Conservation (phyloP, 2,797 vertebrate species). For the Helicolenus hilgendorfi region DNA sequence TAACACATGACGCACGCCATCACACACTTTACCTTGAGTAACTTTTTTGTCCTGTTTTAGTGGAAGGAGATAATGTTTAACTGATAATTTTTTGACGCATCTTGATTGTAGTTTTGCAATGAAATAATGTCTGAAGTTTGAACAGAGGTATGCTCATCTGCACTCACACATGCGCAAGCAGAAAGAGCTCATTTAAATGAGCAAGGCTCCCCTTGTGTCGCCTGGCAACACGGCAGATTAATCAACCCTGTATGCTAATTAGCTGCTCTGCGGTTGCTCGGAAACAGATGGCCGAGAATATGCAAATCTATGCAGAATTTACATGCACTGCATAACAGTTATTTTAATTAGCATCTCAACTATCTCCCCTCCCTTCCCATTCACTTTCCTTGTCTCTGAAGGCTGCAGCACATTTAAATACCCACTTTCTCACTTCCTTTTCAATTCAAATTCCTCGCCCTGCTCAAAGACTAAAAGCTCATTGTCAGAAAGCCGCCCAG, state of each 20-base stretch:
- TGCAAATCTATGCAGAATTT: conserved; percentile 99
- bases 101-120: neutral
- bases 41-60: conserved; percentile 10
- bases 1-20: conserved; percentile 70
- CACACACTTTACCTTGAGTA: neutral
- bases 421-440: conserved; percentile 73
- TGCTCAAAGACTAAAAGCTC: conserved; percentile 52
- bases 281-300: conserved; percentile 99
- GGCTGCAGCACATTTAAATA: conserved; percentile 89
- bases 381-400: conserved; percentile 84
- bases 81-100: neutral
- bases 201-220: conserved; percentile 83
- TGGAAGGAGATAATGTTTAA: neutral
- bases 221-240: conserved; percentile 93
- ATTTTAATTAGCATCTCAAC: conserved; percentile 90
- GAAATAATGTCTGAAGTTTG: conserved; percentile 53
- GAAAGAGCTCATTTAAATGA: conserved; percentile 84
- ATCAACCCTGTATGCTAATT: conserved; percentile 99
- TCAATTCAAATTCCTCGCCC: conserved; percentile 69
- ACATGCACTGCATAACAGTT: conserved; percentile 96
- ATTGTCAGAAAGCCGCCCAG: conserved; percentile 47
- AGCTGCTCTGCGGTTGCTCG: conserved; percentile 96
- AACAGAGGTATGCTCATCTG: conserved; percentile 58
- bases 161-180: conserved; percentile 62
- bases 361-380: conserved; percentile 76